phyloP scores from a whole-genome alignment of 2,888 invertebrate species.

The Crocallis elinguaria region DNA sequence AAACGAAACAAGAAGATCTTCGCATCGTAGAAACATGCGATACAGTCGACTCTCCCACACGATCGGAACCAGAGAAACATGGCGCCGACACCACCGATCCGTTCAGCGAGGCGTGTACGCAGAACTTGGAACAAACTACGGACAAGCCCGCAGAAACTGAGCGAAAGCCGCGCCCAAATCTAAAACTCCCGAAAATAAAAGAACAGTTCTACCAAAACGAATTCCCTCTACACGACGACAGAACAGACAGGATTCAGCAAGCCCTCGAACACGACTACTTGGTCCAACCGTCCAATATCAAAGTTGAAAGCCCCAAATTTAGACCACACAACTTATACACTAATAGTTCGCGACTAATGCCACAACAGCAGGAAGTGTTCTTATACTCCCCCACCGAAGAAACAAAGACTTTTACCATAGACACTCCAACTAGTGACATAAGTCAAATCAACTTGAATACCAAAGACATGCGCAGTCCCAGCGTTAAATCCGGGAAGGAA shows the following conservation, averaged over 20 bases:
- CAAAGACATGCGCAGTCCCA: constrained; percentile 73
- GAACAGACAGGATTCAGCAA: constrained; percentile 73
- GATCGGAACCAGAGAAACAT: constrained; percentile 37
- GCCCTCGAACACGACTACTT: constrained; percentile 85
- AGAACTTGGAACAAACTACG: constrained; percentile 68
- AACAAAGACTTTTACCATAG: constrained; percentile 74
- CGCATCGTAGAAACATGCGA: constrained; percentile 75
- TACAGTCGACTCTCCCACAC: constrained; percentile 68
- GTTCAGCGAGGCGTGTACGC: constrained; percentile 79
- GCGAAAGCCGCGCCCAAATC: constrained; percentile 76
- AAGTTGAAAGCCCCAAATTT: constrained; percentile 81
- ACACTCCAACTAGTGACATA: constrained; percentile 81
- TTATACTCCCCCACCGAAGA: constrained; percentile 82
- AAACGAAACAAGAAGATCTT: constrained; percentile 74
- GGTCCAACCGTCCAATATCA: constrained; percentile 86
- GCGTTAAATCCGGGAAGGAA: constrained; percentile 75
- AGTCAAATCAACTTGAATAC: constrained; percentile 76
- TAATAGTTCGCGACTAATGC: constrained; percentile 73
- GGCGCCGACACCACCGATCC: constrained; percentile 57
- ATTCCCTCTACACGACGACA: constrained; percentile 63
- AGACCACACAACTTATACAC: constrained; percentile 78
- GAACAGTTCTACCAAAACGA: constrained; percentile 82
- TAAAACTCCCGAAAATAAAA: constrained; percentile 71
- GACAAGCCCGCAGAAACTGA: constrained; percentile 47
- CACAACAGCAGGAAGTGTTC: constrained; percentile 75